Evolutionary conservation across 2,888 invertebrate genomes (phyloP).

Genomic region (Noctua janthina): DNA sequence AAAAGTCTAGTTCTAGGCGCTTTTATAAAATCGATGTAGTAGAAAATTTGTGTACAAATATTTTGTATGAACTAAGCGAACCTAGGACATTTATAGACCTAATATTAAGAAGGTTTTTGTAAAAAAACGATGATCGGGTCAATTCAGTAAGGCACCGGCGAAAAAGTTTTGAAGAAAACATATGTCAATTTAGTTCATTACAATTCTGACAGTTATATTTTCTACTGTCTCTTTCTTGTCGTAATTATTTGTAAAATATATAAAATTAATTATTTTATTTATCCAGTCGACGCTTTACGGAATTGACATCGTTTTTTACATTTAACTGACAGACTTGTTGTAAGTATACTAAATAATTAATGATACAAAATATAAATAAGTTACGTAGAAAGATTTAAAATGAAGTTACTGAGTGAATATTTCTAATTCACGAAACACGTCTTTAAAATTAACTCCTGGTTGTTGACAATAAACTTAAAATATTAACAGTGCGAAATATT

Average conservation of each 20-base stretch:
- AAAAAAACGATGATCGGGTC: constrained; percentile 8
- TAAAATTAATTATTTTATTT: constrained; percentile 11
- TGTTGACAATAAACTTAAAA: constrained; percentile 42
- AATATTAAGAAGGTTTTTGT: constrained; percentile 27
- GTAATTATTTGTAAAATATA: background rate
- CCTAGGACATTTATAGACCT: constrained; percentile 40
- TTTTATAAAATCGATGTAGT: constrained; percentile 74
- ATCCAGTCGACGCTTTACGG: constrained; percentile 31
- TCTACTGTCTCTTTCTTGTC: background rate
- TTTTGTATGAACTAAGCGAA: constrained; percentile 54
- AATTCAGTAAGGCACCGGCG: constrained; percentile 26
- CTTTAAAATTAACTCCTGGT: constrained; percentile 14
- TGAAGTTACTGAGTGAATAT: background rate
- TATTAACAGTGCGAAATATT: constrained; percentile 65
- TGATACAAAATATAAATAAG: constrained; percentile 17
- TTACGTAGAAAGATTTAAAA: constrained; percentile 2
- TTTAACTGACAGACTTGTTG: constrained; percentile 35
- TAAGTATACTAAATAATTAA: constrained; percentile 22
- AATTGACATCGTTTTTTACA: constrained; percentile 27
- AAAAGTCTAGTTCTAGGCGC: constrained; percentile 70
- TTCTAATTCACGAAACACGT: constrained; percentile 1
- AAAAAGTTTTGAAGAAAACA: background rate
- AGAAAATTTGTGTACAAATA: constrained; percentile 71
- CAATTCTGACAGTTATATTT: constrained; percentile 7
- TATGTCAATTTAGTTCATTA: constrained; percentile 1